phyloP scores from a whole-genome alignment of 2,113 vertebrate genomes.

The Eira barbara region DNA sequence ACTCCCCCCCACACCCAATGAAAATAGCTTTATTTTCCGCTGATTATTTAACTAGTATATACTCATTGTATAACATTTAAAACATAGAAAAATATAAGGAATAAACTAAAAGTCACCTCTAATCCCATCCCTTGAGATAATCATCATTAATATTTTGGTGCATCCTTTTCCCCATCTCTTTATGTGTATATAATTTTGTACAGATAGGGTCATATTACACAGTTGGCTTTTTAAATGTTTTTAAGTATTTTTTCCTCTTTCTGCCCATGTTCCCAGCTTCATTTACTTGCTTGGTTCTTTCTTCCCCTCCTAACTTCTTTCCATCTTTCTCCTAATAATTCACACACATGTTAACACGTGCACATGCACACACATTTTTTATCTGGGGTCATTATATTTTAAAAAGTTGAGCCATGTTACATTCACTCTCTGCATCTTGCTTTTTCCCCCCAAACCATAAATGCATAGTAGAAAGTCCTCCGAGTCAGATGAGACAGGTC shows the following conservation, averaged over 20 bases:
- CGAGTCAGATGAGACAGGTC: not conserved
- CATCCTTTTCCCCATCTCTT: not conserved
- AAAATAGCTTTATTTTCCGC: slow-evolving; percentile 45
- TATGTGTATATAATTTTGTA: not conserved
- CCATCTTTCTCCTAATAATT: not conserved
- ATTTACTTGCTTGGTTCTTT: not conserved
- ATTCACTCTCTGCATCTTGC: not conserved
- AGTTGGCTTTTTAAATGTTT: not conserved
- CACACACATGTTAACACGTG: no score
- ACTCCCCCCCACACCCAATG: not conserved
- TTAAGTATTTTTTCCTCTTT: not conserved
- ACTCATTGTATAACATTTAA: not conserved
- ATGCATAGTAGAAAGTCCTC: not conserved
- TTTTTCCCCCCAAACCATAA: not conserved
- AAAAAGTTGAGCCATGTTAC: not conserved
- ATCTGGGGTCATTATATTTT: not conserved
- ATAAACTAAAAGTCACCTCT: not conserved
- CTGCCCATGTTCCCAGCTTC: not conserved
- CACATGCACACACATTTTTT: not conserved
- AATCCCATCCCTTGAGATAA: not conserved
- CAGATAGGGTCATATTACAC: not conserved
- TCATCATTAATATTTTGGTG: not conserved
- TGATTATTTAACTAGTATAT: not conserved
- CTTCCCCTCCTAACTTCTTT: not conserved
- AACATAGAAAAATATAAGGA: not conserved